A percentile compares a stretch with the other conserved stretches of the same genome.
Conservation (phyloP, 2,888 invertebrate species). For the Tipula unca region DNA sequence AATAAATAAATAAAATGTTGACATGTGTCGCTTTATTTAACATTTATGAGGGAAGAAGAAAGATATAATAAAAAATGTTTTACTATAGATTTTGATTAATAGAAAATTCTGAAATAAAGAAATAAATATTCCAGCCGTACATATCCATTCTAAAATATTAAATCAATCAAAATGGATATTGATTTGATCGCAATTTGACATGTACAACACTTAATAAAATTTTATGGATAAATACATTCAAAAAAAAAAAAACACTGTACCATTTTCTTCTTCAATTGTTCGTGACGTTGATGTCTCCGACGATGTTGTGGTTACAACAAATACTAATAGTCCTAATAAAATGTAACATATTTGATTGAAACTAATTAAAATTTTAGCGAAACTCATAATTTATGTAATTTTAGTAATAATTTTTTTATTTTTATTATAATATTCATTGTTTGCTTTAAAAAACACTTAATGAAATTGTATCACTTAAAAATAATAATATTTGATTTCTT, state of each 20-base stretch:
- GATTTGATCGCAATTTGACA: background rate
- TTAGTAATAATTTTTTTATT: background rate
- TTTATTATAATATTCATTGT: conserved; percentile 8
- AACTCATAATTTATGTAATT: background rate
- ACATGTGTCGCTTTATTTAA: conserved; percentile 14
- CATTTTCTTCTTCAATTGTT: background rate
- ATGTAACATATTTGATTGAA: background rate
- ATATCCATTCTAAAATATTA: background rate
- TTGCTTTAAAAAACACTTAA: background rate
- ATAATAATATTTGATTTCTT: background rate
- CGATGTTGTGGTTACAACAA: background rate
- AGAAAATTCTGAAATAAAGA: background rate
- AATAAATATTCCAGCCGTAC: background rate
- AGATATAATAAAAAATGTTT: background rate
- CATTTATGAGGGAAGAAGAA: background rate
- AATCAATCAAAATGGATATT: background rate
- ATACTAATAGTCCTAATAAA: conserved; percentile 8
- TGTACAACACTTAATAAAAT: conserved; percentile 14
- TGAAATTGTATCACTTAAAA: background rate
- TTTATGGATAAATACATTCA: background rate
- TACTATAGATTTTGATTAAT: background rate
- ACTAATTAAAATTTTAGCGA: background rate
- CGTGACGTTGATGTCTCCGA: background rate
- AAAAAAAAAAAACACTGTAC: background rate
- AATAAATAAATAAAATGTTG: conserved; percentile 8